Evolutionary conservation across 2,888 invertebrate species (phyloP).

Genomic region (Phania funesta): DNA sequence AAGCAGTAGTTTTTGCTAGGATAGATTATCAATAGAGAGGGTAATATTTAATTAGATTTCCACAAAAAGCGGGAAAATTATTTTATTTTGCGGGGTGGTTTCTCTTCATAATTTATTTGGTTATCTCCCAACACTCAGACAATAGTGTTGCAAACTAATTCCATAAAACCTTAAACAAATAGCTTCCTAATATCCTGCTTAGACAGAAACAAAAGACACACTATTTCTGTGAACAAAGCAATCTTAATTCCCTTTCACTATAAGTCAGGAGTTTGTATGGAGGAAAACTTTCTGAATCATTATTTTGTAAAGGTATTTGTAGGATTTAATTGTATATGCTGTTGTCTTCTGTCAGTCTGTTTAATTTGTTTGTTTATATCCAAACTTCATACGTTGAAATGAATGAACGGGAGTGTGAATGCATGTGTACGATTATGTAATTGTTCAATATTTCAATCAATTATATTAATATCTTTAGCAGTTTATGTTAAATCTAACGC

Average conservation of each 20-base stretch:
- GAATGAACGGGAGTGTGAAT: not conserved
- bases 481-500: not conserved
- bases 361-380: not conserved
- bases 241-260: not conserved
- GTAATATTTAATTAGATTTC: too few species aligned
- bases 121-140: not conserved
- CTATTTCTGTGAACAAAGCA: not conserved
- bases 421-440: not conserved
- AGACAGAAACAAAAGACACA: not conserved
- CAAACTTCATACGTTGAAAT: not conserved
- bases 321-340: not conserved
- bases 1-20: too few species aligned
- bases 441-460: conserved; percentile 18
- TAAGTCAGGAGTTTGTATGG: not conserved
- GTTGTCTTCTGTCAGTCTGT: too few species aligned
- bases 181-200: conserved; percentile 4
- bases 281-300: not conserved
- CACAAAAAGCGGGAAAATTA: too few species aligned
- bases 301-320: conserved; percentile 10
- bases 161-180: conserved; percentile 19
- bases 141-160: conserved; percentile 7
- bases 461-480: conserved; percentile 3
- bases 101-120: not conserved
- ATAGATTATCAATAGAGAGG: too few species aligned
- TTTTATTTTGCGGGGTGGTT: conserved; percentile 2